A percentile compares a stretch with the other conserved stretches of the same genome.
These are phyloP conservation scores for Ophion ellenae DNA, from an alignment of 2,888 invertebrate genomes.

Conservation along the genomic window DNA sequence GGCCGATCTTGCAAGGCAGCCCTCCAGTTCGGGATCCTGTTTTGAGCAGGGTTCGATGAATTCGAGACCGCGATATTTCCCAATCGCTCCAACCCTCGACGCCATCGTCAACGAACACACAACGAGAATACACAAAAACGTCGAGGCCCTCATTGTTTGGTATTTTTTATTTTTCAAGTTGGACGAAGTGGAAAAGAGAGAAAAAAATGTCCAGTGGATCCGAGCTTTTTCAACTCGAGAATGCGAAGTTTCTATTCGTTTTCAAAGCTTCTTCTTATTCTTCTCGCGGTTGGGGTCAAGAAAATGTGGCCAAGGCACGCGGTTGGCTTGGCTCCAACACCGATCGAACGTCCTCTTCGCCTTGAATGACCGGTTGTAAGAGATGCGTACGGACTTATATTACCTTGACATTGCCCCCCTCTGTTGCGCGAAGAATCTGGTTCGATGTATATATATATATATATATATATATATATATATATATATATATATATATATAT, in stretches of 20 bases:
- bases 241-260: neutral
- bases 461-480: too few species aligned
- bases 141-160: constrained; percentile 38
- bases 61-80: constrained; percentile 83
- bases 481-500: constrained; percentile 14
- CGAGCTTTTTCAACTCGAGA: neutral
- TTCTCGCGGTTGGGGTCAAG: constrained; percentile 6
- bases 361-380: constrained; percentile 79
- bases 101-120: constrained; percentile 62
- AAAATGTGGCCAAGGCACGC: constrained; percentile 18
- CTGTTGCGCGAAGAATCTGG: constrained; percentile 30
- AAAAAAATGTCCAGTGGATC: neutral
- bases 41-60: constrained; percentile 91
- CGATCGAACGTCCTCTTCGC: constrained; percentile 77
- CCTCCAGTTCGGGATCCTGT: constrained; percentile 89
- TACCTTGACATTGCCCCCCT: constrained; percentile 83
- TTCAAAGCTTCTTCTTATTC: neutral
- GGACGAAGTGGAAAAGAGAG: neutral
- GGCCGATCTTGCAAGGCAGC: constrained; percentile 90
- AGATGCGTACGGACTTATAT: constrained; percentile 81
- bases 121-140: constrained; percentile 41
- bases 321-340: constrained; percentile 44
- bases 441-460: constrained; percentile 21
- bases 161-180: neutral
- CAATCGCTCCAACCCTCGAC: constrained; percentile 71